Conservation (phyloP, 2,888 invertebrate species). For the Gonocerus acuteangulatus region DNA sequence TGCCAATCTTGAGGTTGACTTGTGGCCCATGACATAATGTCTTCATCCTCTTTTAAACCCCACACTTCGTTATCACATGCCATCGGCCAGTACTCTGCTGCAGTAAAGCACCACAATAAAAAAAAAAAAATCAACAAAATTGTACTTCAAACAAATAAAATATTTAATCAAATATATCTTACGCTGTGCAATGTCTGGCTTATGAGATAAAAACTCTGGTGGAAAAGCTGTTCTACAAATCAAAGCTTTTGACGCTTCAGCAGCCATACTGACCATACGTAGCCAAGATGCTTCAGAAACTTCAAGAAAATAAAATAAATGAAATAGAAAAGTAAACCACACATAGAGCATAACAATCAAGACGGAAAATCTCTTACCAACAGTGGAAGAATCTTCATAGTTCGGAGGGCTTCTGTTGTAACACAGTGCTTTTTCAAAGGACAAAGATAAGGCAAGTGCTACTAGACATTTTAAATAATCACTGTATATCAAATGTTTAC, state of each 20-base stretch:
- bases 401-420: constrained; percentile 48
- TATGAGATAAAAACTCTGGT: constrained; percentile 41
- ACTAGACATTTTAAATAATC: constrained; percentile 52
- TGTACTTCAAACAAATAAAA: neutral
- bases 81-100: constrained; percentile 35
- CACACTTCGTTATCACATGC: constrained; percentile 48
- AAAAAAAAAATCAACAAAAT: constrained; percentile 2
- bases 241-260: constrained; percentile 51
- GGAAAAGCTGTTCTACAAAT: constrained; percentile 48
- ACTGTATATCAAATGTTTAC: constrained; percentile 53
- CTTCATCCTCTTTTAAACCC: constrained; percentile 52
- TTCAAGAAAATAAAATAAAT: constrained; percentile 16
- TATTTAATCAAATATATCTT: constrained; percentile 1
- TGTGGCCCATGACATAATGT: constrained; percentile 55
- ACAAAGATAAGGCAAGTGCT: constrained; percentile 49
- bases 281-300: constrained; percentile 53
- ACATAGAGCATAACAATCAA: neutral
- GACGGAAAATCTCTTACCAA: constrained; percentile 33
- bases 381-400: constrained; percentile 39
- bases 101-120: neutral
- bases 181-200: constrained; percentile 35
- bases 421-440: constrained; percentile 50
- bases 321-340: neutral
- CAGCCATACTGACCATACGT: constrained; percentile 49
- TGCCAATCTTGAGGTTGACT: constrained; percentile 58